These are phyloP conservation scores for Zaprionus davidi DNA, from an alignment of 1,140 invertebrate genomes.

Conservation along the genomic window DNA sequence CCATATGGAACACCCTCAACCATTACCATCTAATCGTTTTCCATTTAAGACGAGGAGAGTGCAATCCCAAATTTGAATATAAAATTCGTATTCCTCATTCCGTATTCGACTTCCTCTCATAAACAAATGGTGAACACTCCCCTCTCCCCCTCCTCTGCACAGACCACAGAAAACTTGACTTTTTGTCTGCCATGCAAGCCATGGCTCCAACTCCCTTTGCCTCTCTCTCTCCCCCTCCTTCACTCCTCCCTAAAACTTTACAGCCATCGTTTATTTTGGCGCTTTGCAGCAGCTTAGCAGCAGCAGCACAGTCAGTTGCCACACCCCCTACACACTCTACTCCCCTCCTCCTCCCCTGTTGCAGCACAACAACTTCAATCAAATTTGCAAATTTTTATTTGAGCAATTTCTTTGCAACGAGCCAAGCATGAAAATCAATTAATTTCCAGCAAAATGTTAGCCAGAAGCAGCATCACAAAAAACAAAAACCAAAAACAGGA, in stretches of 20 bases:
- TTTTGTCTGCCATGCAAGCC: slow-evolving; percentile 16
- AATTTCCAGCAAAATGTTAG: slow-evolving; percentile 79
- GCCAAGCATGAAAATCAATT: slow-evolving; percentile 81
- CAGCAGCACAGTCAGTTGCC: slow-evolving; percentile 6
- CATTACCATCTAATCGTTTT: too few species aligned
- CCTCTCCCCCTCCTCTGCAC: background rate
- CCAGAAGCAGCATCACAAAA: slow-evolving; percentile 36
- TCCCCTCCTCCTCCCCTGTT: too few species aligned
- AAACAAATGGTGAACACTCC: too few species aligned
- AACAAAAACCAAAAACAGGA: background rate
- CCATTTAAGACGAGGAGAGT: too few species aligned
- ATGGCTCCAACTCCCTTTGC: background rate
- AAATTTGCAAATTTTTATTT: slow-evolving; percentile 82
- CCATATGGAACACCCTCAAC: too few species aligned
- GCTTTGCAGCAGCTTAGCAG: slow-evolving; percentile 69
- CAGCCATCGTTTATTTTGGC: slow-evolving; percentile 48
- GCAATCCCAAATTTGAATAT: too few species aligned
- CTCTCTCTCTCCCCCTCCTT: too few species aligned
- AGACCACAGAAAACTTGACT: slow-evolving; percentile 49
- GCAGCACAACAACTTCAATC: slow-evolving; percentile 70
- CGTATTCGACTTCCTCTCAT: too few species aligned
- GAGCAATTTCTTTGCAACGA: slow-evolving; percentile 77
- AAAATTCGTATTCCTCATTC: too few species aligned
- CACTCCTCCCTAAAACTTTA: slow-evolving; percentile 7
- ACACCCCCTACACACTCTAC: background rate